phyloP scores from a whole-genome alignment of 2,797 vertebrate genomes.

The Simalia tracyae region DNA sequence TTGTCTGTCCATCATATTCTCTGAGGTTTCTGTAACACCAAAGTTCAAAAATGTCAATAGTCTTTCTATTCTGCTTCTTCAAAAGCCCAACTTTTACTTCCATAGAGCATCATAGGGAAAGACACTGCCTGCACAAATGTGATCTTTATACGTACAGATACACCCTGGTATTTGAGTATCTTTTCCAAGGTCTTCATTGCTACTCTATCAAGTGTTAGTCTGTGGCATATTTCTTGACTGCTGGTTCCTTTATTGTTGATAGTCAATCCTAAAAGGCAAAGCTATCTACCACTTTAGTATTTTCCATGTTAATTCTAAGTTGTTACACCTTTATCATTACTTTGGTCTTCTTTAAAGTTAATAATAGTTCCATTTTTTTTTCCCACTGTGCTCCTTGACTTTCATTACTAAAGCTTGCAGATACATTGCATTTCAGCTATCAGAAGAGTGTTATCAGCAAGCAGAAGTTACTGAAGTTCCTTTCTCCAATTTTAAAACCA shows the following conservation, averaged over 20 bases:
- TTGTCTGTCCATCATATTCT: neutral
- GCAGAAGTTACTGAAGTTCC: neutral
- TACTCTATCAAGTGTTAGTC: neutral
- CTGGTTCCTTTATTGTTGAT: neutral
- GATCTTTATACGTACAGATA: neutral
- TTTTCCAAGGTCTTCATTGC: neutral
- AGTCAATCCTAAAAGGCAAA: neutral
- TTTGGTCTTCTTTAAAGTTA: neutral
- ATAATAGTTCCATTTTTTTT: neutral
- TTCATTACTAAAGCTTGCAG: neutral
- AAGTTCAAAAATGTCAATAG: neutral
- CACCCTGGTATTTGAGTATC: neutral
- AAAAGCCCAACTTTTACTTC: neutral
- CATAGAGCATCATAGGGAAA: neutral
- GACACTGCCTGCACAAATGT: neutral
- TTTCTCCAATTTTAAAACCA: neutral
- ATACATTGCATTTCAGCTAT: neutral
- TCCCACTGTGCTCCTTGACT: neutral
- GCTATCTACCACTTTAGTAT: neutral
- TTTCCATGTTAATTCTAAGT: neutral
- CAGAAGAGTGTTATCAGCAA: neutral
- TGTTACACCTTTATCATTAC: neutral
- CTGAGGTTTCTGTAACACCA: neutral
- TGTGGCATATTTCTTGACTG: neutral
- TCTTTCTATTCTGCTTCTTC: neutral